These are phyloP conservation scores for Channallabes apus DNA, from an alignment of 2,797 vertebrate genomes.

Conservation along the genomic window DNA sequence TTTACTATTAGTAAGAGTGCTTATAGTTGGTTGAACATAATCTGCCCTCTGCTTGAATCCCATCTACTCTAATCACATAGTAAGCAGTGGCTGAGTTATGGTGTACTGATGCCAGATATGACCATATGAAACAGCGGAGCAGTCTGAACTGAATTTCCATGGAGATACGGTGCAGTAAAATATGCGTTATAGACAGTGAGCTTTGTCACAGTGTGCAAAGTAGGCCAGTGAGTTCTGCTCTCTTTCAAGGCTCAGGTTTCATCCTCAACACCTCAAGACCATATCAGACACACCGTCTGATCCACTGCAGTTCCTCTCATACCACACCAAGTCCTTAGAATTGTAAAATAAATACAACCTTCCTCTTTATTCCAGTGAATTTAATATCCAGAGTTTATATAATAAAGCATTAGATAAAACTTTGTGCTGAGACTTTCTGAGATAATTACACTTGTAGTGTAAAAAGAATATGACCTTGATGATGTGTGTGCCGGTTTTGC, in stretches of 20 bases:
- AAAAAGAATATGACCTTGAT: neutral
- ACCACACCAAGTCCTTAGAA: constrained; percentile 39
- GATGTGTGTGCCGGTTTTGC: constrained; percentile 58
- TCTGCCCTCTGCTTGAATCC: neutral
- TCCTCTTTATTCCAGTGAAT: neutral
- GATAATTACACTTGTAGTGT: neutral
- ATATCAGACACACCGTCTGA: constrained; percentile 54
- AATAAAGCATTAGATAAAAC: neutral
- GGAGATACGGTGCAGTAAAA: neutral
- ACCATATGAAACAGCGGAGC: neutral
- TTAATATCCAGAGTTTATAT: too few species aligned
- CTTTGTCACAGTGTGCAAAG: constrained; percentile 22
- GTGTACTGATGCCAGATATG: neutral
- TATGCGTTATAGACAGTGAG: neutral
- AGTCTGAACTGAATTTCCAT: constrained; percentile 8
- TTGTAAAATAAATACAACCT: neutral
- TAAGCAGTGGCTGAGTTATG: constrained; percentile 11
- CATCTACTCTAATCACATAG: neutral
- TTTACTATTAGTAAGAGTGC: neutral
- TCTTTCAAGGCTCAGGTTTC: constrained; percentile 60
- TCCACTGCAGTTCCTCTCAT: constrained; percentile 61
- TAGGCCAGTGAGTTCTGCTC: constrained; percentile 36
- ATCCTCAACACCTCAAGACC: constrained; percentile 57
- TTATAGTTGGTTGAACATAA: neutral
- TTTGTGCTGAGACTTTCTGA: neutral